These are phyloP conservation scores for Cinara cedri DNA, from an alignment of 2,888 invertebrate genomes.

Conservation along the genomic window DNA sequence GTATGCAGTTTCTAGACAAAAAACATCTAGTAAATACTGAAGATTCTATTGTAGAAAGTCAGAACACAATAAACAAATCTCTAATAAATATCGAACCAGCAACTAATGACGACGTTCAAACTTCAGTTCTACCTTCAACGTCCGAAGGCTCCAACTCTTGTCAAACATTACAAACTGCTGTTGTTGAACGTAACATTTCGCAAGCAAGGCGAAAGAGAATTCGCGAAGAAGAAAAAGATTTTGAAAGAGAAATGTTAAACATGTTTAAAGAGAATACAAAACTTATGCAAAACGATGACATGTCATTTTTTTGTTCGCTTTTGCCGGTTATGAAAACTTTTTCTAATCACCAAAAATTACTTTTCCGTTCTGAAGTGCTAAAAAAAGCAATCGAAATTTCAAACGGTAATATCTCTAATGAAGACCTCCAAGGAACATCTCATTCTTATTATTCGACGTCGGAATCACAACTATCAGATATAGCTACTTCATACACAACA, in stretches of 20 bases:
- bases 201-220: conserved; percentile 12
- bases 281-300: conserved; percentile 17
- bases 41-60: conserved; percentile 17
- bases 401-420: background rate
- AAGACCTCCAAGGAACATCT: background rate
- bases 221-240: background rate
- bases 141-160: conserved; percentile 7
- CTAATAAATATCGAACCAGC: background rate
- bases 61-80: conserved; percentile 1
- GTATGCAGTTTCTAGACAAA: conserved; percentile 19
- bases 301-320: conserved; percentile 28
- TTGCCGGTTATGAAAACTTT: conserved; percentile 19
- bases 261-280: conserved; percentile 27
- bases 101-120: conserved; percentile 18
- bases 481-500: background rate
- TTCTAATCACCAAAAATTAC: conserved; percentile 25
- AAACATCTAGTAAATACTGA: conserved; percentile 15
- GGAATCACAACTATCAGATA: conserved; percentile 15
- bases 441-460: conserved; percentile 1
- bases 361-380: conserved; percentile 10
- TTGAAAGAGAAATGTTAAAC: conserved; percentile 17
- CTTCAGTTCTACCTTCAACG: conserved; percentile 9
- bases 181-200: conserved; percentile 8
- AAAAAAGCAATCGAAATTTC: conserved; percentile 15
- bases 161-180: background rate